Evolutionary conservation across 2,888 invertebrate genomes (phyloP), one percentile per base, ranked within the genome.

Genomic region (Esperia sulphurella): DNA sequence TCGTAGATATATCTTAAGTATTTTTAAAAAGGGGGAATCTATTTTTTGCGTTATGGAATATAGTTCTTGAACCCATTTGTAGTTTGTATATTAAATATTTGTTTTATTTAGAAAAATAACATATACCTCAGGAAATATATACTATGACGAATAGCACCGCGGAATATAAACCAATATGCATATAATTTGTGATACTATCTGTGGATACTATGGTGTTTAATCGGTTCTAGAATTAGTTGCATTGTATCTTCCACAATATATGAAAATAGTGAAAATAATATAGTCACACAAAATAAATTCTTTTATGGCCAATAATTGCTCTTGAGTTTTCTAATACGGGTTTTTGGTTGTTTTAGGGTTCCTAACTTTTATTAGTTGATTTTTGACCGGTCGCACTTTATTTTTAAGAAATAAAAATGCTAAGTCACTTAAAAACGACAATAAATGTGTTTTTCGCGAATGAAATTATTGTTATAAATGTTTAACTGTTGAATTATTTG

Each of bases 341-440:
- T 43, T 29, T 29, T 30, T 43, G 47, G 31, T 47, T 21, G 14
- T 47, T 28, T 43, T 38, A 41, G 10, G 21, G 21, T 21, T 21
- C 21, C 5, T 21, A 5, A 5, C 5, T 21, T 21, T 5, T 21
- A 5, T 21, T 37, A 30, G 37, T 14, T 13, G 35, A 37, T 42
- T 37, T 13, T 14, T 13, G n/a, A 29, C 13, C 21, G 33, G 21
- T 33, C 31, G 31, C 40, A 33, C n/a, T 14, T 40, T 31, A 12
- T 40, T 14, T 10, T 35, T 29, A 43, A 14, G 10, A 9, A 14
- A 12, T 14, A 31, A 40, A 41, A n/a, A n/a, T 8, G 14, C 14
- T 14, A 14, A 50, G 57, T 63, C 62, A 62, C 52, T 64, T 64
- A 58, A 60, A 62, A 58, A 62, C 63, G 76, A 75, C 76, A 76